These are phyloP conservation scores for Heptranchias perlo DNA, from an alignment of 2,113 vertebrate species.

Conservation along the genomic window DNA sequence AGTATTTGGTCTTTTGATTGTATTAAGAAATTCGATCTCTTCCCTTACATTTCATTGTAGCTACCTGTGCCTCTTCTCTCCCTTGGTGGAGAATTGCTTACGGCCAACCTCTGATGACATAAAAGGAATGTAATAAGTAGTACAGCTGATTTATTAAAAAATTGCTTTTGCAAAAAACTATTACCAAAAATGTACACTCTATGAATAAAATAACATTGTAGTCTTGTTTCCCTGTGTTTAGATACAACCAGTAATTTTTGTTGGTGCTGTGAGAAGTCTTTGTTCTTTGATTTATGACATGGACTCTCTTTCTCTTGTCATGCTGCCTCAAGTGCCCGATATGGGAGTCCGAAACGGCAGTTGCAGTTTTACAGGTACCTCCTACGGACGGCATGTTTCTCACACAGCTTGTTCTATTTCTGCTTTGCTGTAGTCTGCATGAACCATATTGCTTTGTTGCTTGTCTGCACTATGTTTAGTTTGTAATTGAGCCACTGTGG, in stretches of 20 bases:
- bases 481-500: conserved; percentile 33
- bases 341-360: conserved; percentile 98
- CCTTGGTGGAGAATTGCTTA: neutral
- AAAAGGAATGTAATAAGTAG: neutral
- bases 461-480: neutral
- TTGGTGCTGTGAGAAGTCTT: neutral
- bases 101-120: neutral
- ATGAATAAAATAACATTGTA: neutral
- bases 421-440: neutral
- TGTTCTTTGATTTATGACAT: conserved; percentile 25
- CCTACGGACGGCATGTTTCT: neutral
- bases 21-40: neutral
- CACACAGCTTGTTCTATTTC: conserved; percentile 40
- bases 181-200: neutral
- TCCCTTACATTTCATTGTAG: neutral
- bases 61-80: neutral
- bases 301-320: conserved; percentile 43
- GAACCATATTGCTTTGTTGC: neutral
- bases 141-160: neutral
- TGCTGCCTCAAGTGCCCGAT: conserved; percentile 84
- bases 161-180: neutral
- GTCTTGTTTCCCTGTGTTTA: neutral
- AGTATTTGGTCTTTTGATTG: neutral
- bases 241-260: neutral
- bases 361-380: conserved; percentile 99